Evolutionary conservation across 2,113 vertebrate genomes (phyloP), one percentile per base, ranked within the genome.

Genomic region (Ophthalmolycus amberensis): DNA sequence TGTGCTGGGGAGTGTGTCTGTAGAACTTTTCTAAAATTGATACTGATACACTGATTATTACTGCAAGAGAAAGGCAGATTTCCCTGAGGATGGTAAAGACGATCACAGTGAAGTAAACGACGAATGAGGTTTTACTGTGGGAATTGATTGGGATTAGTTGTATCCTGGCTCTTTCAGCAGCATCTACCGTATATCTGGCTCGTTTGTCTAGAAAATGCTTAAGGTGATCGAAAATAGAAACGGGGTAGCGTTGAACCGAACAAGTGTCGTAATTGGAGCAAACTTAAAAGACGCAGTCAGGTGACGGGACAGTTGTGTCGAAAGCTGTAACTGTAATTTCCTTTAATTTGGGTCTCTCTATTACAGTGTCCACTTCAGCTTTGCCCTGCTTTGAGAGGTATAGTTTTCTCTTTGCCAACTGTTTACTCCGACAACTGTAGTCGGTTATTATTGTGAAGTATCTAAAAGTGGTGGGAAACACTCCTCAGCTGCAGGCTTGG

Each of bases 61-160:
- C n/a, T 71, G 52, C 64, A 72, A 56, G 60, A 37, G 50, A 42
- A 27, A 79, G 12, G 15, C 48, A 74, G 59, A 84, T 85, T 85
- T 79, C 77, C 52, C 60, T 14, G 37, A 11, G 77, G 79, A 79
- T 42, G 65, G 60, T 62, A 44, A 73, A 62, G 27, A 64, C 40
- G 58, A 75, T 81, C 44, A 46, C 7, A 27, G n/a, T 32, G 54
- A 27, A 34, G 62, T 68, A 62, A 79, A 76, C 37, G 56, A 80
- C 59, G 70, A 42, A 44, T 54, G 32, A 37, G 22, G 40, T 76
- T 74, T 79, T 72, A 46, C 50, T 38, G 46, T 60, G 52, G 44
- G 84, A 66, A 84, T 59, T 80, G 52, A 64, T 76, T 72, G 25
- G 66, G 79, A 76, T 80, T 64, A 44, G 34, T 37, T 56, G 66